Evolutionary conservation across 2,113 vertebrate genomes (phyloP).

Genomic region (human): GRCh38 chr2:96178001-96178500

Average conservation of each 20-base stretch:
- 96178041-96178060: background rate
- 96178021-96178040: background rate
- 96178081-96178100: background rate
- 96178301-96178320: background rate
- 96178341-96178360: background rate
- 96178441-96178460: background rate
- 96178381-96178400: background rate
- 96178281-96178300: background rate
- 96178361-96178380: background rate
- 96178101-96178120: background rate
- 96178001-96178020: background rate
- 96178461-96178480: background rate
- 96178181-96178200: background rate
- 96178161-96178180: background rate
- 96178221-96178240: background rate
- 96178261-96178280: background rate
- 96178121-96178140: background rate
- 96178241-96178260: background rate
- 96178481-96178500: background rate
- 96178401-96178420: accelerated
- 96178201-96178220: background rate
- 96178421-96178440: background rate
- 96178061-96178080: background rate
- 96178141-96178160: background rate
- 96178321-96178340: background rate